Base-by-base conservation (phyloP, 2,888 invertebrate genomes). In the Selenia dentaria region DNA sequence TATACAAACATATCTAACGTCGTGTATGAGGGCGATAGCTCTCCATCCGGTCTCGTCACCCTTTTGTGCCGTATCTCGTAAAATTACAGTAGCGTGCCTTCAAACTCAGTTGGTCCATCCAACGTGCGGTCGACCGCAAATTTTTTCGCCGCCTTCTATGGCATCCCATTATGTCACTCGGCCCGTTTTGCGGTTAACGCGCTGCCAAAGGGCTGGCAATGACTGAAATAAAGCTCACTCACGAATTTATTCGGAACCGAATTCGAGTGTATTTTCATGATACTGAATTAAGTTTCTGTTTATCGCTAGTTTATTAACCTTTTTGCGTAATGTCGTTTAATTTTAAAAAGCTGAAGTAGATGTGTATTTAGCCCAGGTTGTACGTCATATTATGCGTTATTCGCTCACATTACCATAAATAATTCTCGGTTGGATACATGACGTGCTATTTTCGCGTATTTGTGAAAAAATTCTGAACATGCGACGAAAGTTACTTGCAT, bases 221-320 rank as follows among this genome's bases (percentile, higher is more conserved):
- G 54, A 40, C 54, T 51, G 54, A 50, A 57, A 57, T 51, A 54
- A 57, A 50, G 54, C 50, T 51, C 57, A 49, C 45, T 52, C 54
- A 52, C 45, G 39, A 50, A 51, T 51, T 44, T 45, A 38, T 35
- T 41, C 43, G 10, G 34, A 48, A 55, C 36, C 20, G 45, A 45
- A 47, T 38, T 43, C 45, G 36, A 42, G 26, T 51, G 43, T 46
- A 51, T 54, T 57, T 47, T 51, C 44, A 28, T 54, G 36, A 37
- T 40, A 35, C 43, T 29, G 41, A 54, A 45, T 50, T 35, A 46
- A 48, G 34, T 41, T 40, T 8, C 31, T 38, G 29, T 28, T 34
- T 47, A 31, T 32, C 25, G 29, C 12, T 32, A 24, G 26, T 38
- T 44, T 18, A 12, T 16, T 13, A 18, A 25, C 11, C 14, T 32